These are phyloP conservation scores for Xenopus borealis DNA, from an alignment of 2,113 vertebrate genomes.

Conservation along the genomic window DNA sequence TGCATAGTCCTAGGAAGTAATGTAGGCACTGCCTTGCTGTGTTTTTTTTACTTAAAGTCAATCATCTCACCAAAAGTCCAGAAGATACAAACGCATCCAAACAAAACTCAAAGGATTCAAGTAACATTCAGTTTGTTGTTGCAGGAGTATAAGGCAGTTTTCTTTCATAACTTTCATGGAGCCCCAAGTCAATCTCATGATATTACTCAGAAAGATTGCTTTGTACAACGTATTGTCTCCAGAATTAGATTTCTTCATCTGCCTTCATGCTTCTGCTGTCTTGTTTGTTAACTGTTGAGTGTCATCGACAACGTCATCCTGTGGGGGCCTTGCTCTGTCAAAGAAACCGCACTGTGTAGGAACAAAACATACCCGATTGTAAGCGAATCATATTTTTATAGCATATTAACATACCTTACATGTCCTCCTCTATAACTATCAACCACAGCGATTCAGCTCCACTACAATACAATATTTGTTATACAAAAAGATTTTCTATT, in stretches of 20 bases:
- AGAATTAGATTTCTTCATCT: slow-evolving; percentile 30
- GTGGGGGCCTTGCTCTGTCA: slow-evolving; percentile 86
- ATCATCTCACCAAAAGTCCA: not conserved
- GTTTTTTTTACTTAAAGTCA: not conserved
- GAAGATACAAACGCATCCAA: slow-evolving; percentile 33
- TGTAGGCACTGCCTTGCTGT: slow-evolving; percentile 30
- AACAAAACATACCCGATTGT: slow-evolving; percentile 29
- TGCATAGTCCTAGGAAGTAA: slow-evolving; percentile 17
- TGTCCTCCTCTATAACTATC: no score
- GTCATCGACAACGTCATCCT: slow-evolving; percentile 82
- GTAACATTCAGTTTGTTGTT: slow-evolving; percentile 41
- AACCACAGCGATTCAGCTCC: no score
- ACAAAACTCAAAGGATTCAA: slow-evolving; percentile 33
- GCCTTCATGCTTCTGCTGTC: slow-evolving; percentile 77
- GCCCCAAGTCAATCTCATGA: not conserved
- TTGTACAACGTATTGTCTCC: slow-evolving; percentile 45
- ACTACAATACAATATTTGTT: no score
- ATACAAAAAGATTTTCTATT: no score
- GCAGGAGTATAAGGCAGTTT: slow-evolving; percentile 32
- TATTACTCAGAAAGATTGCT: slow-evolving; percentile 33
- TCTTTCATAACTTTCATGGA: slow-evolving; percentile 26
- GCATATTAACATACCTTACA: no score
- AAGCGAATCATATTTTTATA: no score
- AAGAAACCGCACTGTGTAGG: slow-evolving; percentile 90
- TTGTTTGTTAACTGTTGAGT: slow-evolving; percentile 87